Evolutionary conservation across 2,113 vertebrate genomes (phyloP).

Genomic region (Anguilla rostrata): DNA sequence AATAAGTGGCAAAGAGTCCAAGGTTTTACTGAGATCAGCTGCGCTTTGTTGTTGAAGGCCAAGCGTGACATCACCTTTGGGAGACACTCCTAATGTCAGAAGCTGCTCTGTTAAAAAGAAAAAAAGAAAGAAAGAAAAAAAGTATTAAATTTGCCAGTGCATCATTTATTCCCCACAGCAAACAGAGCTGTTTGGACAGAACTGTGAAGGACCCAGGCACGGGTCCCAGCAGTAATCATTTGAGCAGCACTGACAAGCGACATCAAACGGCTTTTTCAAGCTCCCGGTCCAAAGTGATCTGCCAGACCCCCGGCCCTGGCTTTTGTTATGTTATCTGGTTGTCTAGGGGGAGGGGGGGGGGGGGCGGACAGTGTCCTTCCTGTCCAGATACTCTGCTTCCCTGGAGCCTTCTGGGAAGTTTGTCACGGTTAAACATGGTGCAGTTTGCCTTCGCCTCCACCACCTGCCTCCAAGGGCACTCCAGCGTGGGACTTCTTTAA

Average conservation of each 20-base stretch:
- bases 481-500: neutral
- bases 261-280: neutral
- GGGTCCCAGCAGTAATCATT: neutral
- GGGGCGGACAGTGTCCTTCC: neutral
- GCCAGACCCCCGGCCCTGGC: neutral
- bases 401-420: neutral
- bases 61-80: neutral
- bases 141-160: neutral
- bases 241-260: neutral
- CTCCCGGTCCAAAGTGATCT: neutral
- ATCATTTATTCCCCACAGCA: neutral
- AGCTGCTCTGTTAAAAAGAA: neutral
- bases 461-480: neutral
- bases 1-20: neutral
- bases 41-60: neutral
- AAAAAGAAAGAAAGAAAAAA: neutral
- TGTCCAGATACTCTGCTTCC: neutral
- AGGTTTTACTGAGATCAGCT: neutral
- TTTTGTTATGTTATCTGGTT: neutral
- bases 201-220: neutral
- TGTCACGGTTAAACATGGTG: neutral
- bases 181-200: neutral
- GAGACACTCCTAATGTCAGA: neutral
- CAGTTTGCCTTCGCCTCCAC: neutral
- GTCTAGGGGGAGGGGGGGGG: neutral